phyloP scores from a whole-genome alignment of 2,113 vertebrate species.

The Daboia siamensis region DNA sequence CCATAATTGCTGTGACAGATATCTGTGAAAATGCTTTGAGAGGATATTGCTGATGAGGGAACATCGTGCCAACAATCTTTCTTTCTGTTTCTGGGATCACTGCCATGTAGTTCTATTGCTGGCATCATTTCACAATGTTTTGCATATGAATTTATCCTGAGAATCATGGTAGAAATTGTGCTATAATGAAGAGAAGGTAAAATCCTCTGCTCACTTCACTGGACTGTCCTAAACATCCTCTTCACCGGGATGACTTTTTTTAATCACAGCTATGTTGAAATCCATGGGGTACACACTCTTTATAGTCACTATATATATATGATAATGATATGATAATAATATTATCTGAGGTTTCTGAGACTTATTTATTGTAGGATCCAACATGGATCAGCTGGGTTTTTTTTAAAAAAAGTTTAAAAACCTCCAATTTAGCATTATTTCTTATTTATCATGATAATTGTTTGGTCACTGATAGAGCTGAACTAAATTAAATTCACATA shows the following conservation, averaged over 20 bases:
- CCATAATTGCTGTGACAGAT: conserved; percentile 33
- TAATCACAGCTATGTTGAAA: not conserved
- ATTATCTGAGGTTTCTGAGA: not conserved
- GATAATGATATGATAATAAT: not conserved
- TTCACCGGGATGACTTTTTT: not conserved
- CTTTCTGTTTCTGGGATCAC: conserved; percentile 33
- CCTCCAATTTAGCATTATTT: not conserved
- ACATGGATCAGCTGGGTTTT: not conserved
- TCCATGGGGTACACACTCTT: not conserved
- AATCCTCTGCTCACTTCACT: not conserved
- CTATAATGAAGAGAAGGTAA: not conserved
- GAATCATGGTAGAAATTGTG: conserved; percentile 17
- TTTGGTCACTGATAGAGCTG: not conserved
- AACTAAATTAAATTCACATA: not conserved
- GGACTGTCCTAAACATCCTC: not conserved
- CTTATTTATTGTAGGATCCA: not conserved
- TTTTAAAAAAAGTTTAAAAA: not conserved
- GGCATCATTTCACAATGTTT: conserved; percentile 22
- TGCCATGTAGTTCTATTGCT: conserved; percentile 29
- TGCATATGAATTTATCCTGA: conserved; percentile 17
- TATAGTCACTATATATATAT: not conserved
- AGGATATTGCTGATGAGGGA: conserved; percentile 32
- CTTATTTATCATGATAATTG: not conserved
- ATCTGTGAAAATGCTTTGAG: conserved; percentile 36
- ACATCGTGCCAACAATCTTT: conserved; percentile 31